A percentile compares a stretch with the other conserved stretches of the same genome.
phyloP scores from a whole-genome alignment of 1,140 invertebrate genomes.

The Fopius arisanus region DNA sequence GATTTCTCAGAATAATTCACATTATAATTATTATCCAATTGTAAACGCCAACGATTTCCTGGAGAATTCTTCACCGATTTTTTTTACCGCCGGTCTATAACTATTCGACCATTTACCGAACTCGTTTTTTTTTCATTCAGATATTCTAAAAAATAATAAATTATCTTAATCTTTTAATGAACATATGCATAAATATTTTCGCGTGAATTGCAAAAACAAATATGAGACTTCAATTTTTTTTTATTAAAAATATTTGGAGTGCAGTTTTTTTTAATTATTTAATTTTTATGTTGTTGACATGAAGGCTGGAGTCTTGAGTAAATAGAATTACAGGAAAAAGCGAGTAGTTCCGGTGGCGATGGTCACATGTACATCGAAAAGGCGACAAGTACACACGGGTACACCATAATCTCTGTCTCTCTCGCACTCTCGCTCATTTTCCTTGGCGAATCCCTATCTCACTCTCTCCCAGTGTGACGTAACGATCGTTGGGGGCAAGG shows the following conservation, averaged over 20 bases:
- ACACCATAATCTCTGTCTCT: neutral
- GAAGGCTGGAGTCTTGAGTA: neutral
- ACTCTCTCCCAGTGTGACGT: conserved; percentile 36
- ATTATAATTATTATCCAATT: neutral
- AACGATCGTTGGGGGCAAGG: conserved; percentile 40
- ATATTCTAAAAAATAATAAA: no score
- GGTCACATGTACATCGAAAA: neutral
- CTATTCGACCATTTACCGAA: no score
- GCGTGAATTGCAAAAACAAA: no score
- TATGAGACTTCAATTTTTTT: conserved; percentile 9
- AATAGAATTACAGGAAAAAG: neutral
- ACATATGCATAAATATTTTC: no score
- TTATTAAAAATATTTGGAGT: neutral
- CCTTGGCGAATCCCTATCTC: neutral
- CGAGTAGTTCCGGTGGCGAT: conserved; percentile 19
- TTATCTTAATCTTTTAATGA: no score
- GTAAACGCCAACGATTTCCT: neutral
- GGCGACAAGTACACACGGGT: conserved; percentile 13
- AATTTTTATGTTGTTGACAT: neutral
- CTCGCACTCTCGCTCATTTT: neutral
- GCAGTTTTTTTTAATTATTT: no score
- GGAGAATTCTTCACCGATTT: no score
- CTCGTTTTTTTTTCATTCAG: no score
- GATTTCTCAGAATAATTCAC: conserved; percentile 4
- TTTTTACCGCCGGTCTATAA: no score